phyloP scores from a whole-genome alignment of 1,140 invertebrate species.

The Hydropsyche tenuis region DNA sequence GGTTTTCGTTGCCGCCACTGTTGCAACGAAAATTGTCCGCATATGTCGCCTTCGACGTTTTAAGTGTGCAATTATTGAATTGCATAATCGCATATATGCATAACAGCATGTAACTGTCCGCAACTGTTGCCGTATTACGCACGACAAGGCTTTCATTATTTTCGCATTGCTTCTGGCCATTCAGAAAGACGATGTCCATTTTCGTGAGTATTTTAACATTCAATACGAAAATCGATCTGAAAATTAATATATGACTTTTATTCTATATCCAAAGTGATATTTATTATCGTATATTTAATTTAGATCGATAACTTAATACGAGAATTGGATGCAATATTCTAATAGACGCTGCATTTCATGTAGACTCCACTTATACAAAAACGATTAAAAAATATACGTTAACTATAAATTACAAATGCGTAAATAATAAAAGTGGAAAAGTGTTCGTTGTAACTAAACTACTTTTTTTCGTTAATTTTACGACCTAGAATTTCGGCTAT shows the following conservation, averaged over 20 bases:
- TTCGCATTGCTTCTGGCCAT: too few species aligned
- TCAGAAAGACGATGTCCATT: background rate
- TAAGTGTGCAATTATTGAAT: slow-evolving; percentile 28
- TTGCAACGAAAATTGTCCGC: background rate
- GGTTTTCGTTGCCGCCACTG: background rate
- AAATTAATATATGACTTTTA: too few species aligned
- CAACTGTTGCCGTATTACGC: slow-evolving; percentile 5
- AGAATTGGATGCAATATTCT: too few species aligned
- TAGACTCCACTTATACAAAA: background rate
- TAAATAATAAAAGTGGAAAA: too few species aligned
- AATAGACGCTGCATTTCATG: too few species aligned
- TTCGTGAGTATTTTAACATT: background rate
- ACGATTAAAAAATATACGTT: background rate
- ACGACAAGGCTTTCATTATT: background rate
- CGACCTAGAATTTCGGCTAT: slow-evolving; percentile 5
- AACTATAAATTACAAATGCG: too few species aligned
- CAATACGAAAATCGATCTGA: too few species aligned
- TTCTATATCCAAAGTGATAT: too few species aligned
- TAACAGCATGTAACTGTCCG: background rate
- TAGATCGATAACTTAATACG: too few species aligned
- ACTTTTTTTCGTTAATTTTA: background rate
- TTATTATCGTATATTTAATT: too few species aligned
- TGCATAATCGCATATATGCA: slow-evolving; percentile 15
- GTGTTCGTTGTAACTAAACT: too few species aligned
- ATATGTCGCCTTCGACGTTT: slow-evolving; percentile 22